phyloP scores from a whole-genome alignment of 2,888 invertebrate species.

The Rugalucina vietnamica region DNA sequence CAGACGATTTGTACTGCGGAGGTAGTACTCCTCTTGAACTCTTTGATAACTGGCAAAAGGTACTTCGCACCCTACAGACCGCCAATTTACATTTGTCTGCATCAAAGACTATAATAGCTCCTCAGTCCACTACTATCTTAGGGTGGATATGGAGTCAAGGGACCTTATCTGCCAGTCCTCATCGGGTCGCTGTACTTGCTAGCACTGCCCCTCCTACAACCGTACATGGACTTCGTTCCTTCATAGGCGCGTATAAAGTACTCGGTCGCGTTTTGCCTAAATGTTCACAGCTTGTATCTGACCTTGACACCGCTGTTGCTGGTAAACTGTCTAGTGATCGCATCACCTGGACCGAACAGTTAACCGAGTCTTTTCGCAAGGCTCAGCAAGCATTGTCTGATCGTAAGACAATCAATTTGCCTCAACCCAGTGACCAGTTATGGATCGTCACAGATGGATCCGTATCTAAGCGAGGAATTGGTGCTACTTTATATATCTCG shows the following conservation, averaged over 20 bases:
- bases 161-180: not conserved
- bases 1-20: slow-evolving; percentile 65
- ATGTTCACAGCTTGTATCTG: too few species aligned
- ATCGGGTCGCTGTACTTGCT: not conserved
- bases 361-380: not conserved
- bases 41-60: not conserved
- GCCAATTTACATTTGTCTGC: slow-evolving; percentile 36
- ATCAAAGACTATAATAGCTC: slow-evolving; percentile 55
- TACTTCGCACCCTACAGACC: slow-evolving; percentile 30
- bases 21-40: not conserved
- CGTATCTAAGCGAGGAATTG: slow-evolving; percentile 52
- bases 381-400: not conserved
- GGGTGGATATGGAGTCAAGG: not conserved
- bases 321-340: not conserved
- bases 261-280: not conserved
- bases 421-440: slow-evolving; percentile 14
- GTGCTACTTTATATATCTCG: slow-evolving; percentile 63
- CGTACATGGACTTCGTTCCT: too few species aligned
- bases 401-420: slow-evolving; percentile 46
- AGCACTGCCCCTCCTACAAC: too few species aligned
- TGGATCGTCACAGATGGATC: slow-evolving; percentile 61
- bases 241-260: too few species aligned
- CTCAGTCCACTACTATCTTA: not conserved
- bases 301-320: not conserved
- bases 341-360: not conserved